Percentiles rank a stretch among this genome's conserved stretches.
Conservation (phyloP, 2,113 vertebrate genomes). For the Phoxinus phoxinus region DNA sequence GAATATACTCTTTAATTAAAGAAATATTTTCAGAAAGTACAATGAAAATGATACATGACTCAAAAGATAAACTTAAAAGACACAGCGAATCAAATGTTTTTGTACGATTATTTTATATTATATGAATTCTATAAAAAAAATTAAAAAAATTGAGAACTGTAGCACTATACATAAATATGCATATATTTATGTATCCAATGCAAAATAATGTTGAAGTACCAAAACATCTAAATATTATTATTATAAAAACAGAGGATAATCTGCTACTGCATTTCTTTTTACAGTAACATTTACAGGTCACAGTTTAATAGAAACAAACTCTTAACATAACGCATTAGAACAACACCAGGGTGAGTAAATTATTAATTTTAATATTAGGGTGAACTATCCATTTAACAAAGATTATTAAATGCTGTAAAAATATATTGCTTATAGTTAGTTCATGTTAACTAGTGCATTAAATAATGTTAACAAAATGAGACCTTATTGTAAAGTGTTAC, state of each 20-base stretch:
- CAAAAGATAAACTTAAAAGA: not conserved
- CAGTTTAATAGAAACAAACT: conserved; percentile 1
- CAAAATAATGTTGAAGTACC: not conserved
- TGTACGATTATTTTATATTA: too few species aligned
- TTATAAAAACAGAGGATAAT: not conserved
- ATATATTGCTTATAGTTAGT: too few species aligned
- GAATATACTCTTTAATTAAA: not conserved
- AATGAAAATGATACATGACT: not conserved
- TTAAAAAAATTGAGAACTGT: not conserved
- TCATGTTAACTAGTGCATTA: too few species aligned
- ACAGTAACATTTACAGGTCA: not conserved
- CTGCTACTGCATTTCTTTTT: not conserved
- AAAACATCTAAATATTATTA: not conserved
- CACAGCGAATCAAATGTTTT: too few species aligned
- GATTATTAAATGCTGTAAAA: too few species aligned
- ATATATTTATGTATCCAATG: not conserved
- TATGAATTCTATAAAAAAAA: not conserved
- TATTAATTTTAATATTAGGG: too few species aligned
- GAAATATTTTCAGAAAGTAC: not conserved
- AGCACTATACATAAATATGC: not conserved
- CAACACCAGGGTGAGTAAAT: too few species aligned
- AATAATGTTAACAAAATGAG: too few species aligned
- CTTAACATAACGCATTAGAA: not conserved
- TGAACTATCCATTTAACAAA: too few species aligned
- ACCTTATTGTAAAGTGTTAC: not conserved